Evolutionary conservation across 2,113 vertebrate genomes (phyloP), one percentile per base, ranked within the genome.

Genomic region (Corvus hawaiiensis): DNA sequence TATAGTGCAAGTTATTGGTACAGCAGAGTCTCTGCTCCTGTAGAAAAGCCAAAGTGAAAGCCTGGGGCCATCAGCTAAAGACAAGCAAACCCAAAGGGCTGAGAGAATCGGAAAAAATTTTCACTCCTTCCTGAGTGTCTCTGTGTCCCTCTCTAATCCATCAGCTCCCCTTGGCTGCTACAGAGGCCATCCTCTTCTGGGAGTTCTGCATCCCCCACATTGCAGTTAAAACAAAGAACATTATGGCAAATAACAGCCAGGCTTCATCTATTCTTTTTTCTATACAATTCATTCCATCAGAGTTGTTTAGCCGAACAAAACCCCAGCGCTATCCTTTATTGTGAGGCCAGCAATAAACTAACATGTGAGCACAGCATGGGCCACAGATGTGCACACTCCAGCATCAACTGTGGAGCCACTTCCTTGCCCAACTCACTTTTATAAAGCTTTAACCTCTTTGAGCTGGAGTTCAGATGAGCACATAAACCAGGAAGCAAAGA

Each of bases 321-420:
- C 8, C n/a, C 86, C 83, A 69, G 86, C 14, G 10, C 84, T 49
- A 16, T 62, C 92, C 84, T 69, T 89, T 92, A 91, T 96, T 96
- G 95, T 96, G 87, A 89, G 66, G 55, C 92, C 89, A 89, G 93
- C 91, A 96, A 97, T 91, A 79, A 89, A 76, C 20, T 3, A 76
- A 66, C 94, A 95, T 77, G 90, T 55, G 86, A 95, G 84, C 96
- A 91, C 95, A 95, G 96, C 84, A 14, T 94, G 96, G 92, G 91
- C 35, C 86, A 78, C 93, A 95, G 94, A 95, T 95, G 94, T 67
- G 58, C 5, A 19, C 0, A 5, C 86, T 87, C 62, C 63, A 35
- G 49, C 90, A 33, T 10, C 90, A 43, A 3, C 92, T 43, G 69
- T 4, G 26, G 24, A 93, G 81, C 69, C 81, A 37, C 77, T 55